These are phyloP conservation scores for Isurus oxyrinchus DNA, from an alignment of 2,113 vertebrate species.

Conservation along the genomic window DNA sequence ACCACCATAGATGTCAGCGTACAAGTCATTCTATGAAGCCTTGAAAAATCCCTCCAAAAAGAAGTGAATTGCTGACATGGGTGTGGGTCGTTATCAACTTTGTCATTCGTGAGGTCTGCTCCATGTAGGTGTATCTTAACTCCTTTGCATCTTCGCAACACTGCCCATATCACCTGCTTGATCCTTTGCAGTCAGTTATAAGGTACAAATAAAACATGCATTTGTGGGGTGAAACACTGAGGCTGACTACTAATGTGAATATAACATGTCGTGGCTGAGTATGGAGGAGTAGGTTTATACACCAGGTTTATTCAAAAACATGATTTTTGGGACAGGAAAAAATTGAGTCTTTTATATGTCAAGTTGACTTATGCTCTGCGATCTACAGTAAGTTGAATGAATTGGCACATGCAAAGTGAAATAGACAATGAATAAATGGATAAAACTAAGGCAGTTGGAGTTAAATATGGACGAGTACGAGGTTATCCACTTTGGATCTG, in stretches of 20 bases:
- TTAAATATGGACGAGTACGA: not conserved
- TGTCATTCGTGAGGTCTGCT: not conserved
- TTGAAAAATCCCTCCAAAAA: not conserved
- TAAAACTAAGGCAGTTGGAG: not conserved
- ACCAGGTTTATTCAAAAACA: too few relatives aligned
- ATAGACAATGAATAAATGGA: not conserved
- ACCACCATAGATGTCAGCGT: not conserved
- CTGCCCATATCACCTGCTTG: not conserved
- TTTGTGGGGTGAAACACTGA: not conserved
- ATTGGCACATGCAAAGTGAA: not conserved
- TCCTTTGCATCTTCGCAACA: not conserved
- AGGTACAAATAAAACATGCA: not conserved
- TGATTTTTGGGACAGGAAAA: too few relatives aligned
- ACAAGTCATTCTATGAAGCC: not conserved
- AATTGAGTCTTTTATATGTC: too few relatives aligned
- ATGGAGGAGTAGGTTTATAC: too few relatives aligned
- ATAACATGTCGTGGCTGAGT: too few relatives aligned
- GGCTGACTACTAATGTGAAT: not conserved
- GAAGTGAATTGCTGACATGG: not conserved
- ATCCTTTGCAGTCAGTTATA: not conserved
- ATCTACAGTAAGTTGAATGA: not conserved
- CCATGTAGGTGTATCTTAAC: too few relatives aligned
- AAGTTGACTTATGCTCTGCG: too few relatives aligned
- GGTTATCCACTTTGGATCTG: not conserved
- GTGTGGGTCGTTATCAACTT: not conserved